Evolutionary conservation across 1,140 invertebrate species (phyloP), one percentile per base, ranked within the genome.

Genomic region (Cydia strobilella): DNA sequence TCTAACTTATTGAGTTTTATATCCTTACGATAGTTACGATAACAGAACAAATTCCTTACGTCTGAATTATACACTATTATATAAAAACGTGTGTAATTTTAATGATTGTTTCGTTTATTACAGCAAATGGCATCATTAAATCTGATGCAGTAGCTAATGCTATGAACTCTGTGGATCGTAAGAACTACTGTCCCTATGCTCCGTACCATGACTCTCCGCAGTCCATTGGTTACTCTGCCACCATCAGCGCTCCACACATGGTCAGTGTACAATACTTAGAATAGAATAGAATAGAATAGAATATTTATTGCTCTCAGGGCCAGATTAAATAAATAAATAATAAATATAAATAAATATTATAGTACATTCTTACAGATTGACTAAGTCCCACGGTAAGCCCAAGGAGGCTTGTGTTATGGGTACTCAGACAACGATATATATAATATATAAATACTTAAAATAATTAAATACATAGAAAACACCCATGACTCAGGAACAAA

Each of bases 231-330:
- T 97, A 94, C 89, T 96, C 97, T 54, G 98, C 98, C 3, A 99
- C 98, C 1, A 99, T 99, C 74, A 98, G 97, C 94, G 99, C 98
- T 74, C 98, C 99, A 66, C 99, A 99, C 93, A 99, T 99, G 99
- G 98, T 98, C 94, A 92, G 79, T 81, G 0, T 20, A 42, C n/a
- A 63, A 42, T 54, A 62, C 20, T 71, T 66, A 66, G n/a, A n/a
- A n/a, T n/a, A n/a, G n/a, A n/a, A n/a, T n/a, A n/a, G n/a, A n/a
- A n/a, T n/a, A n/a, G n/a, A n/a, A n/a, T n/a, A n/a, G n/a, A n/a
- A n/a, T n/a, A n/a, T n/a, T n/a, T n/a, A n/a, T n/a, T n/a, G n/a
- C n/a, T n/a, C n/a, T n/a, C n/a, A n/a, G n/a, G n/a, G n/a, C n/a
- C n/a, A n/a, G n/a, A n/a, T n/a, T n/a, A n/a, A n/a, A n/a, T n/a